Base-by-base conservation (phyloP, 2,888 invertebrate species). In the Seladonia tumulorum region DNA sequence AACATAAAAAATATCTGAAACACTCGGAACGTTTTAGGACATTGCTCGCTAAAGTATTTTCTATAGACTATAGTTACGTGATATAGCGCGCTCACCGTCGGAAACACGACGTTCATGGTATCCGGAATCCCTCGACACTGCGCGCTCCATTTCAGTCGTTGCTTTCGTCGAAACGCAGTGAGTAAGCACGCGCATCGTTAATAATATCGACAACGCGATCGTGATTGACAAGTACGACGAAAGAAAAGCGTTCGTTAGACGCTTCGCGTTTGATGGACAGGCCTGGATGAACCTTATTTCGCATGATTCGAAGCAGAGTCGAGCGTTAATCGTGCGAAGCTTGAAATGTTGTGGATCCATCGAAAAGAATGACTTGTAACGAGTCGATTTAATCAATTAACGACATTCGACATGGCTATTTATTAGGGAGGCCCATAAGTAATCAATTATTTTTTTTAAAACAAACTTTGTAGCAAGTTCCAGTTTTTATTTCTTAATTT, bases 1-100 rank as follows among this genome's bases (percentile, higher is more conserved):
- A 71, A 42, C 12, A 79, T 49, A 35, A 84, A 79, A 45, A 89
- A 57, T 22, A 76, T 60, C 91, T 92, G 70, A 4, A 83, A 88
- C n/a, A 35, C 22, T 45, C 10, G n/a, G 22, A 47, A 5, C 12
- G n/a, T 66, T 68, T 16, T 7, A 63, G 29, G 16, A 10, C 16
- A 22, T 22, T 7, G 49, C 18, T 18, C 18, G 49, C 18, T 5
- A 1, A 49, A 49, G 18, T 18, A 49, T 49, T 8, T 35, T 35
- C 42, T 42, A 42, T 42, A 8, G 8, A 0, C 7, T 42, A 8
- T 42, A 42, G 42, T 8, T 42, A 8, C 35, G 42, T 42, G 8
- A 8, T 42, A 42, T 42, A 39, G 12, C 14, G 35, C 18, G 39
- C 63, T 77, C 71, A 88, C 87, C 78, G 49, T 66, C 42, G 73